These are phyloP conservation scores for Rhea pennata DNA, from an alignment of 2,113 vertebrate species.

Conservation along the genomic window DNA sequence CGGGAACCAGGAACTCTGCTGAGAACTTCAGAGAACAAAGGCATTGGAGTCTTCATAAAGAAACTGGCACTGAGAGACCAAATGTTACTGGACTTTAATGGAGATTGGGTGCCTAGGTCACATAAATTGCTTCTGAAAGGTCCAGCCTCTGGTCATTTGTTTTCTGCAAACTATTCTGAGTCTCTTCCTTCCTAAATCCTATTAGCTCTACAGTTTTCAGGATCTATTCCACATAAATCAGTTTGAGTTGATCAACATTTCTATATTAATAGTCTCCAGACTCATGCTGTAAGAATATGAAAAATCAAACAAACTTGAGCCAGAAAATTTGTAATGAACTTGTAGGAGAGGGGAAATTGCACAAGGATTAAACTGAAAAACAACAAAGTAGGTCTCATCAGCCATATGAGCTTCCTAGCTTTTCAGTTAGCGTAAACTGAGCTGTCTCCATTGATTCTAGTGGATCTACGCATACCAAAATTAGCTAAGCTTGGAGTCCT, in stretches of 20 bases:
- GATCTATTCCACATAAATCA: conserved; percentile 32
- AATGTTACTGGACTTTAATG: background rate
- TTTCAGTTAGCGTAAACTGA: background rate
- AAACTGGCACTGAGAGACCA: background rate
- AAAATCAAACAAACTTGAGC: background rate
- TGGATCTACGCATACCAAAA: background rate
- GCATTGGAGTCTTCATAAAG: background rate
- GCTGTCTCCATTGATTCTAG: background rate
- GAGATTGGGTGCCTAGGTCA: background rate
- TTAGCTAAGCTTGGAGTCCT: background rate
- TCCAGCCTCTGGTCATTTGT: background rate
- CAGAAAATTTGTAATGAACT: background rate
- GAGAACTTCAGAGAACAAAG: background rate
- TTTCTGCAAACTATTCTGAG: background rate
- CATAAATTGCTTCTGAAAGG: background rate
- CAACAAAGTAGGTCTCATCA: background rate
- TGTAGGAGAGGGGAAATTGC: background rate
- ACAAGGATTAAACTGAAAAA: background rate
- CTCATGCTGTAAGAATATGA: background rate
- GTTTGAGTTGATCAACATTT: conserved; percentile 35
- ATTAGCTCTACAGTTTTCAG: conserved; percentile 1
- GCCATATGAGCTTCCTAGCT: background rate
- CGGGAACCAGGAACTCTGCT: background rate
- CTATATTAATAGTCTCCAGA: conserved; percentile 45
- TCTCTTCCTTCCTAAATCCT: conserved; percentile 34